Conservation (phyloP, 2,797 vertebrate species). For the Enteromius argenteus region DNA sequence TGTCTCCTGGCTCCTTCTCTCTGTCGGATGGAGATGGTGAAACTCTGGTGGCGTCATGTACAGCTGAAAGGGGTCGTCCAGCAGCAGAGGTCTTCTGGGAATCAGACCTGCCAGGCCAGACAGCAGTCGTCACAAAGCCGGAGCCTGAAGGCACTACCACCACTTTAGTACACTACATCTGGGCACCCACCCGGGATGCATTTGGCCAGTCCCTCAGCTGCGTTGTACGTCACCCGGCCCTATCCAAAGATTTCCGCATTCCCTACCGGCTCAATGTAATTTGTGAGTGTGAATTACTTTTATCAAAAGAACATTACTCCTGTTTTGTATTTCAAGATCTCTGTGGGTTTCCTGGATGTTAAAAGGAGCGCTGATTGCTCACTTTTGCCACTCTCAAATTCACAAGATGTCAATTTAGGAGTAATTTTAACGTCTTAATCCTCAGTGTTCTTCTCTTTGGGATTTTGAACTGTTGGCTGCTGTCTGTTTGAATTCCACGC, state of each 20-base stretch:
- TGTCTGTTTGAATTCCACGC: conserved; percentile 70
- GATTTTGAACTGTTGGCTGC: conserved; percentile 54
- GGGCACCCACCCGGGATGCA: conserved; percentile 86
- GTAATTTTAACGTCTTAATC: conserved; percentile 65
- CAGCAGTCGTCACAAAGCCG: conserved; percentile 76
- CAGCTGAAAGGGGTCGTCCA: conserved; percentile 92
- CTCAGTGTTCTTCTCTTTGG: conserved; percentile 67
- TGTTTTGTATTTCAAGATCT: conserved; percentile 11
- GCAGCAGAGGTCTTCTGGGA: conserved; percentile 91
- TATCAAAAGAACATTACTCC: background rate
- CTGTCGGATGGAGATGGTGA: conserved; percentile 88
- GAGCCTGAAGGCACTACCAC: conserved; percentile 89
- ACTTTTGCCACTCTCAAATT: conserved; percentile 30
- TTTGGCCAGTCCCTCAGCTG: conserved; percentile 90
- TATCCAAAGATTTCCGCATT: conserved; percentile 87
- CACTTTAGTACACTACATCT: conserved; percentile 83
- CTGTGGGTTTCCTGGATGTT: background rate
- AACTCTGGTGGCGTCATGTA: conserved; percentile 91
- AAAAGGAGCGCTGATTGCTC: background rate
- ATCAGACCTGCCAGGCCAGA: conserved; percentile 84
- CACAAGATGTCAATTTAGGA: conserved; percentile 68
- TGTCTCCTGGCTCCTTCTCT: conserved; percentile 83
- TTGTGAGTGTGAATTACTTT: conserved; percentile 84
- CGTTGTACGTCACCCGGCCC: conserved; percentile 89
- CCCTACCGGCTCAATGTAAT: conserved; percentile 87